Base-by-base conservation (phyloP, 2,888 invertebrate species). In the Oeneis ivallda region DNA sequence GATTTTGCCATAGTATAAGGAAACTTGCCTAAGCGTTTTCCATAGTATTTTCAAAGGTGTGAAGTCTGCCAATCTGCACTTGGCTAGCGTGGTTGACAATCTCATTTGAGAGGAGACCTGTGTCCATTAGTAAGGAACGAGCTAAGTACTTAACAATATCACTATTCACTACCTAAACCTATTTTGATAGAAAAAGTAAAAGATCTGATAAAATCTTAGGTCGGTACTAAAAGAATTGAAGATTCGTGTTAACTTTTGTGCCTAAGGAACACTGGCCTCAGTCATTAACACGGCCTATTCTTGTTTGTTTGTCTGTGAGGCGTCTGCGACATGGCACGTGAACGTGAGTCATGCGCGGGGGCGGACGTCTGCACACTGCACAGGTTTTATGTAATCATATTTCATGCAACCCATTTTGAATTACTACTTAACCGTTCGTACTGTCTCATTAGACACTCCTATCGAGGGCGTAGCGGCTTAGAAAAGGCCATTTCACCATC, bases 341-440 rank as follows among this genome's bases (percentile, higher is more conserved):
- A 59, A 54, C 75, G 72, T 87, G 86, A 88, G 72, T 89, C 88
- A 89, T 76, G 73, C 67, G 80, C 82, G 87, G 87, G 74, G 84
- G 70, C 65, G 68, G 65, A 63, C 65, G 68, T 61, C 66, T 61
- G 65, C 65, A 49, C 69, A 67, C 65, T 60, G 67, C 67, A 57
- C 70, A 68, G 43, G 70, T 64, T 70, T 67, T 53, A 65, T 58
- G 65, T 68, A 66, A 62, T 62, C 54, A 60, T 43, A 54, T 45
- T 43, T 52, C 39, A 26, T 32, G 52, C 52, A 61, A 61, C 59
- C 52, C 61, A 58, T 65, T 68, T 65, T 41, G 19, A 39, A 56
- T n/a, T 54, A 26, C 13, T 47, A 34, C n/a, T 5, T 47, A 47
- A 47, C 45, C 17, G 11, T 26, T 17, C 13, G 50, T 19, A 37